These are phyloP conservation scores for Gallirallus australis DNA, from an alignment of 2,797 vertebrate species.

Conservation along the genomic window DNA sequence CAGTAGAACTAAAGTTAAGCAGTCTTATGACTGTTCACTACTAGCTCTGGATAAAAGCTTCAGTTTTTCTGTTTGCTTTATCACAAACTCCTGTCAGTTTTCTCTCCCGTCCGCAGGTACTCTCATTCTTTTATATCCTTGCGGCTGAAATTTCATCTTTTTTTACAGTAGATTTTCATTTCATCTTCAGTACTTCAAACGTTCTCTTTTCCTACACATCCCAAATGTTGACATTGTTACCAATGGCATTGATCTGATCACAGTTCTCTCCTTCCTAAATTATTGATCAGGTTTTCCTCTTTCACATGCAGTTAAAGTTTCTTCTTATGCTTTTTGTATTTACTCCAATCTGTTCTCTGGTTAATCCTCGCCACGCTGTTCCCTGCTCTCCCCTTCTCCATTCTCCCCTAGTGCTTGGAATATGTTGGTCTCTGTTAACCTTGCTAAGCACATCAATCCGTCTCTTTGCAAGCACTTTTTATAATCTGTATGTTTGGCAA, in stretches of 20 bases:
- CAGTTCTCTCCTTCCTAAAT: neutral
- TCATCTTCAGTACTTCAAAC: neutral
- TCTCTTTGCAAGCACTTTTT: neutral
- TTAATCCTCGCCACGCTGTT: neutral
- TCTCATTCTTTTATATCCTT: neutral
- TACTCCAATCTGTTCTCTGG: neutral
- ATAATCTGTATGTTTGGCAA: neutral
- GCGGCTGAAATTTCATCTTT: conserved; percentile 1
- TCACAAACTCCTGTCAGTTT: neutral
- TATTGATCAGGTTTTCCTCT: conserved; percentile 5
- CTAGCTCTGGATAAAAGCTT: neutral
- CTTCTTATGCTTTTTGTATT: neutral
- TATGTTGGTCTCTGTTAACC: neutral
- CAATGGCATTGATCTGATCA: neutral
- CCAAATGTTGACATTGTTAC: neutral
- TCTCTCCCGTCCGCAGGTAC: neutral
- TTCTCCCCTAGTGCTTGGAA: neutral
- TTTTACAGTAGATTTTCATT: neutral
- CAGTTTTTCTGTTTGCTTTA: neutral
- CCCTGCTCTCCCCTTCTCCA: neutral
- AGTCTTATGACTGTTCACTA: neutral
- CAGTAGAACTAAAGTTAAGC: neutral
- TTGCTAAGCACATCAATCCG: neutral
- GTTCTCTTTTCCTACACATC: neutral
- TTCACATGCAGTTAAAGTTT: neutral